A percentile compares a stretch with the other conserved stretches of the same genome.
These are phyloP conservation scores for Sparidentex hasta DNA, from an alignment of 2,797 vertebrate species.

Conservation along the genomic window DNA sequence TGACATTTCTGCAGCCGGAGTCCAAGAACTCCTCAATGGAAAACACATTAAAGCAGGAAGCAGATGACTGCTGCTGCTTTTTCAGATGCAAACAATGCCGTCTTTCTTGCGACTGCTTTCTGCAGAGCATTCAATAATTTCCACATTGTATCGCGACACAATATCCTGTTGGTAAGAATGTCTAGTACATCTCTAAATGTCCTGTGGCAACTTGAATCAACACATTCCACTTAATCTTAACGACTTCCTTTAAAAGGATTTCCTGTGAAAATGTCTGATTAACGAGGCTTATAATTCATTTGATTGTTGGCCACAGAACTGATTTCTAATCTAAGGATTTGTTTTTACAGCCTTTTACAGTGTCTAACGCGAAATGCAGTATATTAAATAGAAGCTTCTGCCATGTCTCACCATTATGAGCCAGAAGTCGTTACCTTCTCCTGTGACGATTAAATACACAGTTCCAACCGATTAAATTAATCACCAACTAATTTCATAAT, in stretches of 20 bases:
- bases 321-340: too few relatives aligned
- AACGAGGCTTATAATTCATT: neutral
- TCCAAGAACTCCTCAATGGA: neutral
- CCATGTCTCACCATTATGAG: neutral
- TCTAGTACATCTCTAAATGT: neutral
- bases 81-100: neutral
- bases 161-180: neutral
- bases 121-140: neutral
- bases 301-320: neutral
- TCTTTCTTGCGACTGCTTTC: neutral
- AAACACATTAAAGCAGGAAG: conserved; percentile 1
- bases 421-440: too few relatives aligned
- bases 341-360: too few relatives aligned
- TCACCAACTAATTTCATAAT: too few relatives aligned
- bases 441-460: too few relatives aligned
- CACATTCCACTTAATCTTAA: neutral
- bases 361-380: neutral
- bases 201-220: neutral
- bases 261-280: neutral
- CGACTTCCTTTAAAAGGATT: neutral
- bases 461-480: too few relatives aligned
- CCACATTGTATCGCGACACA: neutral
- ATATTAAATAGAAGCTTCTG: neutral
- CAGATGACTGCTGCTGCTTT: neutral
- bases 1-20: neutral